Percentiles rank a stretch among this genome's conserved stretches.
Conservation (phyloP, 2,113 vertebrate species). For the Limanda limanda region DNA sequence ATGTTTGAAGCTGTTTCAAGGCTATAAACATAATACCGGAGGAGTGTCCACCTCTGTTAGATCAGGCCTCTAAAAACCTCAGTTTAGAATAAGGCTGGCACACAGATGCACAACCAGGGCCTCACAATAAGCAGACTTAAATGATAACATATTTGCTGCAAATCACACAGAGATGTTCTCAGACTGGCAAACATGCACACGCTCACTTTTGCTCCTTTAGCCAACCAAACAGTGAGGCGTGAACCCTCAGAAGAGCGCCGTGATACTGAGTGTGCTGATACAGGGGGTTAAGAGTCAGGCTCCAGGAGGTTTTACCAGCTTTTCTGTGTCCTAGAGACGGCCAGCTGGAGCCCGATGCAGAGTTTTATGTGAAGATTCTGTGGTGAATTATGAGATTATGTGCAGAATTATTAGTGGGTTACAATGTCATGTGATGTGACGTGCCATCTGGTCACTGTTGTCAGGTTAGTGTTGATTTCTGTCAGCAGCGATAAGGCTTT, state of each 20-base stretch:
- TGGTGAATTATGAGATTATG: constrained; percentile 37
- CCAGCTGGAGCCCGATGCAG: constrained; percentile 46
- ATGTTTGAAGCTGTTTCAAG: constrained; percentile 52
- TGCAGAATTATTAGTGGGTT: constrained; percentile 32
- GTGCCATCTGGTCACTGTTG: constrained; percentile 13
- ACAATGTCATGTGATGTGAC: constrained; percentile 4
- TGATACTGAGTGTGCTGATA: constrained; percentile 1
- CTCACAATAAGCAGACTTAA: constrained; percentile 25
- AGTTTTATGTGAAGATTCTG: constrained; percentile 54
- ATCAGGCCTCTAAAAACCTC: constrained; percentile 45
- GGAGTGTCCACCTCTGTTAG: constrained; percentile 50
- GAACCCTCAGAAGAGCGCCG: not conserved
- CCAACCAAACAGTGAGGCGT: not conserved
- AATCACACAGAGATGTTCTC: constrained; percentile 33
- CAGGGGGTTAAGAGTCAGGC: constrained; percentile 49
- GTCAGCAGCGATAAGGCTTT: not conserved
- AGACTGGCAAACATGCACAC: constrained; percentile 13
- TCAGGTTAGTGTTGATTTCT: constrained; percentile 8
- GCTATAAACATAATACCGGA: constrained; percentile 74
- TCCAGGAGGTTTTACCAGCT: constrained; percentile 64
- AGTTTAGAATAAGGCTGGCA: constrained; percentile 23
- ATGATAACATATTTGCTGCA: constrained; percentile 42
- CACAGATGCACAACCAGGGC: constrained; percentile 25
- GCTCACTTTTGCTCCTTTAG: constrained; percentile 18
- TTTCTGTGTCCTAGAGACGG: constrained; percentile 50